These are phyloP conservation scores for Aricia agestis DNA, from an alignment of 1,140 invertebrate species.

Conservation along the genomic window DNA sequence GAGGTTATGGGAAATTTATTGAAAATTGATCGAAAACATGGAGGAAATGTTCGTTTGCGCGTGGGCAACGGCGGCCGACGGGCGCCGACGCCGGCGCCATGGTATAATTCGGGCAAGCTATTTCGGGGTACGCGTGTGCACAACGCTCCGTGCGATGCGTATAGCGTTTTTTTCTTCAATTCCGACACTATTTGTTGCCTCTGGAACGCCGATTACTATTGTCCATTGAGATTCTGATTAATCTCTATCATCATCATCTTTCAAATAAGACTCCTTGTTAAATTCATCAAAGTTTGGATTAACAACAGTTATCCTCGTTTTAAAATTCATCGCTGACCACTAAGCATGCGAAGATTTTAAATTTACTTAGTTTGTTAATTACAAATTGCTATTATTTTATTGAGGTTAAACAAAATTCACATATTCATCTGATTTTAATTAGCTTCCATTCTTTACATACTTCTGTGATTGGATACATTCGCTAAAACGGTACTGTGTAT, in stretches of 20 bases:
- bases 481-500: slow-evolving; percentile 1
- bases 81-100: slow-evolving; percentile 65
- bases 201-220: slow-evolving; percentile 6
- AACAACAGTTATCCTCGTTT: no score
- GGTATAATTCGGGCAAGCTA: slow-evolving; percentile 70
- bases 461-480: not conserved
- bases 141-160: slow-evolving; percentile 40
- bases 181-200: slow-evolving; percentile 30
- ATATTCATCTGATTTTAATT: not conserved
- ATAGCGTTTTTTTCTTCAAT: slow-evolving; percentile 43
- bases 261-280: not conserved
- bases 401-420: not conserved
- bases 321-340: no score
- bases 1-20: slow-evolving; percentile 23
- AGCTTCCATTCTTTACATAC: not conserved
- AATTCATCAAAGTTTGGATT: not conserved
- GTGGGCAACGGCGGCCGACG: slow-evolving; percentile 52
- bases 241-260: not conserved
- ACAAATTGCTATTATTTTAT: not conserved
- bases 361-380: not conserved
- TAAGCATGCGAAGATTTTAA: not conserved
- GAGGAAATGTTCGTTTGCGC: slow-evolving; percentile 29
- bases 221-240: not conserved
- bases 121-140: slow-evolving; percentile 65
- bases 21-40: slow-evolving; percentile 23